These are phyloP conservation scores for Phortica variegata DNA, from an alignment of 1,140 invertebrate species.

Conservation along the genomic window DNA sequence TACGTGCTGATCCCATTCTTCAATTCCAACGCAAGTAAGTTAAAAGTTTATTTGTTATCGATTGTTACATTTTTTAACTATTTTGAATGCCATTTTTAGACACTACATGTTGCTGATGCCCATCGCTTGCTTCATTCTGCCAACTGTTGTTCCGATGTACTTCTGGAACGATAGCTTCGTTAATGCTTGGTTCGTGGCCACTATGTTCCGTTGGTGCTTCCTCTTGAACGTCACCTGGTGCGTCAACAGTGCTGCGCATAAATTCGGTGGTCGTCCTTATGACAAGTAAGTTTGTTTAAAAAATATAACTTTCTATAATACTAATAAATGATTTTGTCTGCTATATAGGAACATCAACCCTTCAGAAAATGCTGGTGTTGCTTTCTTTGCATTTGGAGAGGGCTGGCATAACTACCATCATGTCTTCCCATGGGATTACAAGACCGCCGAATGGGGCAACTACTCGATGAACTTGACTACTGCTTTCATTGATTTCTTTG, in stretches of 20 bases:
- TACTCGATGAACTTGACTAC: slow-evolving; percentile 79
- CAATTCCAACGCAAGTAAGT: slow-evolving; percentile 81
- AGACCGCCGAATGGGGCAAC: slow-evolving; percentile 76
- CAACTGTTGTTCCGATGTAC: slow-evolving; percentile 77
- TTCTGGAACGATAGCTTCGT: slow-evolving; percentile 78
- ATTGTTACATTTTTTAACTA: not conserved
- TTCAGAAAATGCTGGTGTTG: slow-evolving; percentile 68
- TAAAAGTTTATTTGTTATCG: not conserved
- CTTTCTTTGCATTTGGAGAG: slow-evolving; percentile 73
- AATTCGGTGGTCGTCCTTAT: slow-evolving; percentile 87
- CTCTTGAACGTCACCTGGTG: slow-evolving; percentile 91
- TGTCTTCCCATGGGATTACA: slow-evolving; percentile 90
- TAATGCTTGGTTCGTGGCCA: slow-evolving; percentile 78
- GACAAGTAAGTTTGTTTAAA: slow-evolving; percentile 67
- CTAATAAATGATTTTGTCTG: not conserved
- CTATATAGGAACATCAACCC: slow-evolving; percentile 67
- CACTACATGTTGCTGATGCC: slow-evolving; percentile 80
- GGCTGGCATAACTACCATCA: slow-evolving; percentile 96
- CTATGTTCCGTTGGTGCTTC: slow-evolving; percentile 79
- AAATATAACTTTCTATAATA: not conserved
- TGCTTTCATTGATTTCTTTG: slow-evolving; percentile 79
- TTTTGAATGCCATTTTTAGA: slow-evolving; percentile 58
- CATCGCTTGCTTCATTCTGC: slow-evolving; percentile 79
- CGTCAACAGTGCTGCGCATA: slow-evolving; percentile 91
- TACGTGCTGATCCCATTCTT: slow-evolving; percentile 82